These are phyloP conservation scores for Leptinotarsa defecta DNA, from an alignment of 1,140 invertebrate species.

Conservation along the genomic window DNA sequence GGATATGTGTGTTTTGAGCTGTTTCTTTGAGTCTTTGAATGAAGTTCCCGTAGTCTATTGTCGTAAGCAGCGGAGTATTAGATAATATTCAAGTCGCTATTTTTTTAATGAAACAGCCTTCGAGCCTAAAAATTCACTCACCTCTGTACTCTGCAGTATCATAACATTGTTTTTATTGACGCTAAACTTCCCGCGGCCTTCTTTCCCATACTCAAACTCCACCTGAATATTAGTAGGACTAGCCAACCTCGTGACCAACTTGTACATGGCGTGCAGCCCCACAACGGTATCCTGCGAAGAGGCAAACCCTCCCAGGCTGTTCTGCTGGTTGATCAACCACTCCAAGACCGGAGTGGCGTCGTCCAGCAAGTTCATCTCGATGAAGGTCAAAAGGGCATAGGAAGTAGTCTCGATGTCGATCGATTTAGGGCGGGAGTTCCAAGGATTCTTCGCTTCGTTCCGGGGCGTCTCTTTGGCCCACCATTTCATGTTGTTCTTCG, in stretches of 20 bases:
- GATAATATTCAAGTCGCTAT: neutral
- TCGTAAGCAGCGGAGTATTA: no score
- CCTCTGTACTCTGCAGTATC: conserved; percentile 57
- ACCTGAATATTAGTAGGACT: conserved; percentile 51
- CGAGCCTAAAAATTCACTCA: conserved; percentile 30
- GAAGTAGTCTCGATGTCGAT: conserved; percentile 79
- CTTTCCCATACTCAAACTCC: conserved; percentile 50
- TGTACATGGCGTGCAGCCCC: conserved; percentile 68
- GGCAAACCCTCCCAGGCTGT: conserved; percentile 76
- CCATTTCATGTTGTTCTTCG: conserved; percentile 59
- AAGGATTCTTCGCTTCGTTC: conserved; percentile 59
- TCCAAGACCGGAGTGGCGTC: conserved; percentile 64
- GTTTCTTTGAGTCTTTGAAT: no score
- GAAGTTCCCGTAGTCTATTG: neutral
- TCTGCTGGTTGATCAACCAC: conserved; percentile 77
- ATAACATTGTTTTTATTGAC: conserved; percentile 57
- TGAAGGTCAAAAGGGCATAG: conserved; percentile 70
- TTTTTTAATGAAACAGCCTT: no score
- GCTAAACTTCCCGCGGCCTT: conserved; percentile 46
- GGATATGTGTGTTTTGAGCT: no score
- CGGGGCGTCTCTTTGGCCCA: conserved; percentile 57
- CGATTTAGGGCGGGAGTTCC: conserved; percentile 63
- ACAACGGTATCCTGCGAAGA: conserved; percentile 74
- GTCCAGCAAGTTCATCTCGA: conserved; percentile 64
- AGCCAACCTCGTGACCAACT: conserved; percentile 59